Evolutionary conservation across 2,797 vertebrate species (phyloP), one percentile per base, ranked within the genome.

Genomic region (Phrynocephalus forsythii): DNA sequence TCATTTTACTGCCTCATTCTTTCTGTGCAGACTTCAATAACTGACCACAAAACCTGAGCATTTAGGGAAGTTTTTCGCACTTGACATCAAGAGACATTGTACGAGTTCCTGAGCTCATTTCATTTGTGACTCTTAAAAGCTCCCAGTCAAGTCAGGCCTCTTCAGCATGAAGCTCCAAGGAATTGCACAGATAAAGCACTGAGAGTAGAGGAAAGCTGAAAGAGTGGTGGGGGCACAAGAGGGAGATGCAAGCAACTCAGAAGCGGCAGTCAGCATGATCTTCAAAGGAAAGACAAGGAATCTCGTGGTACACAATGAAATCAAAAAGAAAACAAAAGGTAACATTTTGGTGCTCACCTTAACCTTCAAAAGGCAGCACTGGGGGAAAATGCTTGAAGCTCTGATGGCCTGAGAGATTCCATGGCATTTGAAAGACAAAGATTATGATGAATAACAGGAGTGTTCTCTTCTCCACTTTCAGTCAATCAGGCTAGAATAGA

Each of bases 291-390:
- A 88, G 88, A 84, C 22, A 30, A 76, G 3, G 79, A 80, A 89
- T 94, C 82, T 94, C 6, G 2, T 69, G 67, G 76, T 92, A 93
- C 89, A 90, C 3, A 88, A 1, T 30, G 44, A 91, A 93, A 94
- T 88, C 20, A 94, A 91, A 95, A 94, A 81, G 1, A 92, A 96
- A 95, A 95, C 79, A 94, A 95, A 96, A 89, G 73, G 30, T 89
- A 95, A 92, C 91, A 93, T 94, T 94, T 95, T 93, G 60, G 22
- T 93, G 81, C 72, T 95, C 91, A 88, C 88, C 87, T 94, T 94
- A 87, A 91, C 86, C 89, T 96, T 96, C 94, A 94, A 94, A 96
- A 92, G 30, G 16, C 82, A 95, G 66, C 28, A 92, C 89, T n/a
- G 87, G 89, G 0, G 85, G 82, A 90, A 89, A 84, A 11, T 52